Percentiles rank a stretch among this genome's conserved stretches.
phyloP scores from a whole-genome alignment of 2,113 vertebrate species.

The Turdus rufiventris region DNA sequence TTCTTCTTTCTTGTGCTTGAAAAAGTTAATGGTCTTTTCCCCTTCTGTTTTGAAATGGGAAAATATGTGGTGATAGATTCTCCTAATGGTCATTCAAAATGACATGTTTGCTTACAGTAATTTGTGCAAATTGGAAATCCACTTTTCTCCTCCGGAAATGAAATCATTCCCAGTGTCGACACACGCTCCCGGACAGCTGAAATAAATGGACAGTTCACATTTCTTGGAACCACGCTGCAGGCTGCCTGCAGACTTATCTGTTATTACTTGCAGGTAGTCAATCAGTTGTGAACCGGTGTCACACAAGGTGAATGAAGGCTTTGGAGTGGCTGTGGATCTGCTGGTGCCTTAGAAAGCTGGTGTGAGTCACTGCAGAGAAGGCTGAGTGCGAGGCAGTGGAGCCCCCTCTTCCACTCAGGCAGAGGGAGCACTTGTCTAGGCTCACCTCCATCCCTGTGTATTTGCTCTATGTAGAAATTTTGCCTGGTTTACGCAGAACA shows the following conservation, averaged over 20 bases:
- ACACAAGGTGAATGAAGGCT: background rate
- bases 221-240: background rate
- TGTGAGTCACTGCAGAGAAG: background rate
- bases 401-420: background rate
- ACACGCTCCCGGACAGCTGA: background rate
- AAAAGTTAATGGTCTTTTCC: background rate
- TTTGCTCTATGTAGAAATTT: background rate
- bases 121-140: constrained; percentile 14
- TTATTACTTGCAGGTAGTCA: background rate
- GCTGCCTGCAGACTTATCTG: background rate
- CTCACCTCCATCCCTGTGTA: background rate
- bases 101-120: constrained; percentile 12
- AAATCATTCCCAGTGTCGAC: background rate
- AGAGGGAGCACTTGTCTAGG: background rate
- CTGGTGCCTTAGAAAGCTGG: background rate
- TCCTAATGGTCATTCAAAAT: background rate
- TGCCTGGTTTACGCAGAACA: background rate
- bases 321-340: background rate
- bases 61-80: background rate
- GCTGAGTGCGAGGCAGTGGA: background rate
- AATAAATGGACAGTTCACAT: background rate
- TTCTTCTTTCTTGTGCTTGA: background rate
- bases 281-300: background rate
- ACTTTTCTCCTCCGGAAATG: background rate
- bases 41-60: background rate